Evolutionary conservation across 1,140 invertebrate species (phyloP), one percentile per base, ranked within the genome.

Genomic region (Carcinoscorpius rotundicauda): DNA sequence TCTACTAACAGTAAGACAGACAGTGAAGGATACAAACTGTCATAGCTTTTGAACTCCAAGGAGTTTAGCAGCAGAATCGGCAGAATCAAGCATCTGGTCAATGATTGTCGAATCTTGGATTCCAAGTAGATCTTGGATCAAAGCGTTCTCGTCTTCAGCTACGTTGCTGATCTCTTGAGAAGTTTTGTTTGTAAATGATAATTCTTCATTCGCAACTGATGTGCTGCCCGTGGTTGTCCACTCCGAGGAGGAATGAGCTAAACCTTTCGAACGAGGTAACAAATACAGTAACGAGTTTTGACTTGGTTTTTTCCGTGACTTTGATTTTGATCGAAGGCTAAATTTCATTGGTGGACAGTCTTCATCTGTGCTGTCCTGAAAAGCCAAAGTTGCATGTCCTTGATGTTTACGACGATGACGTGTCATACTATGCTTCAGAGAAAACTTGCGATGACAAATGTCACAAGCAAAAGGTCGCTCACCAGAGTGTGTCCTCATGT

Each of bases 51-150:
- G 64, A 49, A 92, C 87, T 52, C 91, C 91, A 6, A 94, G 78
- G 4, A 94, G 78, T 74, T 91, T 90, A 0, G 91, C 91, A 4
- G 89, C 91, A 73, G 91, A 89, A 69, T 93, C 89, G 0, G 89
- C 83, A 0, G 87, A 86, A 53, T 82, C 81, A 0, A 95, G 79
- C 65, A 93, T 84, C 73, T 89, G 85, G 72, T 95, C 92, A 56
- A 93, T 84, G 64, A 93, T 87, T n/a, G 86, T 85, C 65, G 86
- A 85, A 74, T 91, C 89, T 63, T 86, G 83, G 65, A 95, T 91
- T 0, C 91, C 92, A 1, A 96, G 77, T 0, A 96, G 80, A 75
- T 93, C 92, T 1, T 91, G 89, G 69, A 96, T 91, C 52, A 95
- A 79, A 73, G 56, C 51, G 65, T 58, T 55, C 10, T 52, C 51